Conservation (phyloP, 2,797 vertebrate species). For the Protonibea diacanthus region DNA sequence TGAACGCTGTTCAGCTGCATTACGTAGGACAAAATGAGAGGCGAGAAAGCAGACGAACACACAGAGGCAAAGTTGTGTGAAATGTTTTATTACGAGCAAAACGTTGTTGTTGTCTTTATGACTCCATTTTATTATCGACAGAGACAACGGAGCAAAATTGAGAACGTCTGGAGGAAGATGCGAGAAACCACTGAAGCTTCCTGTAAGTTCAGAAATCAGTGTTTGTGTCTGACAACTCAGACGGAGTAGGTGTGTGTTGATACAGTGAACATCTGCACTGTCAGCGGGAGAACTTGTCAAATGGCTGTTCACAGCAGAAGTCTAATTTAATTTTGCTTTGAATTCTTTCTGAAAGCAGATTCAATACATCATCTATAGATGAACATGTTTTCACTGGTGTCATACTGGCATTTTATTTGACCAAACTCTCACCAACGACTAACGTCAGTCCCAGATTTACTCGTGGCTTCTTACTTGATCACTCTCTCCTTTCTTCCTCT, state of each 20-base stretch:
- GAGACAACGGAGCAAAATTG: background rate
- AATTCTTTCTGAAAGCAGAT: background rate
- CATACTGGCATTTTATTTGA: too few species aligned
- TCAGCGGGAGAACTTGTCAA: background rate
- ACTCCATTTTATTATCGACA: background rate
- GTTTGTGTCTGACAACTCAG: constrained; percentile 4
- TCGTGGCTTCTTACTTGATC: too few species aligned
- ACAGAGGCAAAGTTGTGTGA: constrained; percentile 12
- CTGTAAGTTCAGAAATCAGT: background rate
- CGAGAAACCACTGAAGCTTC: constrained; percentile 3
- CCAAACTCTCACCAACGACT: too few species aligned
- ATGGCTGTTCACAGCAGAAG: background rate
- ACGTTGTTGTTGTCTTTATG: background rate
- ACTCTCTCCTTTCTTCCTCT: too few species aligned
- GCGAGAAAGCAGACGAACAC: background rate
- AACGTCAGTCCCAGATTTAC: too few species aligned
- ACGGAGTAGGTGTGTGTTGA: constrained; percentile 7
- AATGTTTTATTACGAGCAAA: constrained; percentile 1
- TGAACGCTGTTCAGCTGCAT: background rate
- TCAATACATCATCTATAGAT: background rate
- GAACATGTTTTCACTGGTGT: too few species aligned
- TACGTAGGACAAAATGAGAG: background rate
- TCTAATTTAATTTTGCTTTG: background rate
- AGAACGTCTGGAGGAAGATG: background rate
- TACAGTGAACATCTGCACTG: background rate